phyloP scores from a whole-genome alignment of 1,140 invertebrate genomes.

The Aporrectodea caliginosa region DNA sequence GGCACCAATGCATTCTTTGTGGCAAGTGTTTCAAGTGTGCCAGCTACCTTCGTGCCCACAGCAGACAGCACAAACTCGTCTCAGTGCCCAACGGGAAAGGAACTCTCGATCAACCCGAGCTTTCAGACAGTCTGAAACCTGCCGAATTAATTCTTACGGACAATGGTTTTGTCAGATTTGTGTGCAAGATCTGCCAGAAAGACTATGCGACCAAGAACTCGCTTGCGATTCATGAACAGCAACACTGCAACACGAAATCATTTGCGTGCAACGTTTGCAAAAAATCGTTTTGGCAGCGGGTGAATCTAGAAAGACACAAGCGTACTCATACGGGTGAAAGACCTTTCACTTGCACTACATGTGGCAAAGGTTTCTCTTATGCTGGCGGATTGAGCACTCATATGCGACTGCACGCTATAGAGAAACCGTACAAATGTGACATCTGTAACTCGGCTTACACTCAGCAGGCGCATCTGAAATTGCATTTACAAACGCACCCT shows the following conservation, averaged over 20 bases:
- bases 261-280: slow-evolving; percentile 47
- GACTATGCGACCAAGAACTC: not conserved
- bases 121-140: too few species aligned
- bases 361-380: slow-evolving; percentile 91
- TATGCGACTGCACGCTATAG: slow-evolving; percentile 34
- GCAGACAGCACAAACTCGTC: not conserved
- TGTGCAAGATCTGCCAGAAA: not conserved
- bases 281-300: slow-evolving; percentile 95
- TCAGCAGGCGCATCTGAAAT: not conserved
- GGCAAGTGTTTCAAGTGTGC: slow-evolving; percentile 64
- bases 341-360: slow-evolving; percentile 94
- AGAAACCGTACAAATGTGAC: slow-evolving; percentile 32
- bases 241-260: slow-evolving; percentile 38
- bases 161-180: not conserved
- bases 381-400: slow-evolving; percentile 64
- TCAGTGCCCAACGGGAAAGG: too few species aligned
- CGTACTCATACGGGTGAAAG: slow-evolving; percentile 70
- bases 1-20: slow-evolving; percentile 64
- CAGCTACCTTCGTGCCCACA: not conserved
- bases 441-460: slow-evolving; percentile 35
- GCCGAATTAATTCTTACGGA: not conserved
- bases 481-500: slow-evolving; percentile 32
- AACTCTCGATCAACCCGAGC: too few species aligned
- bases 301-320: slow-evolving; percentile 76
- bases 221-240: not conserved